Evolutionary conservation across 2,797 vertebrate species (phyloP), one percentile per base, ranked within the genome.

Genomic region (Buceros bicornis): DNA sequence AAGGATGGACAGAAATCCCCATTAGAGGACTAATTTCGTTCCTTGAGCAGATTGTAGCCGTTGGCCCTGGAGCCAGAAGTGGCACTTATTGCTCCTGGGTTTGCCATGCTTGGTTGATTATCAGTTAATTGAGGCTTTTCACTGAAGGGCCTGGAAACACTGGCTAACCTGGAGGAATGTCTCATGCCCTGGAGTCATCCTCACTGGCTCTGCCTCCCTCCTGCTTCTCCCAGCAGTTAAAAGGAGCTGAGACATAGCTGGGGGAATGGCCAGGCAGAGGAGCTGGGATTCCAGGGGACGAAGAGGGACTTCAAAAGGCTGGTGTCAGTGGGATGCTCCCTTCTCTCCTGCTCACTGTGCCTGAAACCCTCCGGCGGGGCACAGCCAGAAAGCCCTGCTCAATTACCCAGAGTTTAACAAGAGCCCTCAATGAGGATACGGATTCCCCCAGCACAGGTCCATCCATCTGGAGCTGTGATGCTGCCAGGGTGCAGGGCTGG

Each of bases 91-190:
- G 92, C 94, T 93, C 94, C 96, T 96, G 96, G 93, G 96, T 91
- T 93, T 84, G 90, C 97, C 97, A 93, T 94, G 96, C 98, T 96
- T 85, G 88, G 96, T 95, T 96, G 97, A 93, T 98, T 95, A 96
- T 94, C 94, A 96, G 97, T 97, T 98, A 98, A 98, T 97, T 98
- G 97, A 97, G 91, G 96, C 95, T 98, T 98, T 97, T 97, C 82
- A 66, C n/a, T 18, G 89, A 95, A 97, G 97, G 80, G 95, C 97
- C 94, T 97, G 97, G 97, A 98, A 97, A 98, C 87, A 22, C 42
- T 48, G 80, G 62, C 95, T 95, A 97, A 97, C 96, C 97, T 80
- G 58, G 40, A 98, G 96, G 98, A 97, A 96, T 91, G 82, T 81
- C 86, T 83, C 4, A 37, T 77, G 90, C 92, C 95, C 95, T 24